These are phyloP conservation scores for Thunnus thynnus DNA, from an alignment of 2,113 vertebrate genomes.

Conservation along the genomic window DNA sequence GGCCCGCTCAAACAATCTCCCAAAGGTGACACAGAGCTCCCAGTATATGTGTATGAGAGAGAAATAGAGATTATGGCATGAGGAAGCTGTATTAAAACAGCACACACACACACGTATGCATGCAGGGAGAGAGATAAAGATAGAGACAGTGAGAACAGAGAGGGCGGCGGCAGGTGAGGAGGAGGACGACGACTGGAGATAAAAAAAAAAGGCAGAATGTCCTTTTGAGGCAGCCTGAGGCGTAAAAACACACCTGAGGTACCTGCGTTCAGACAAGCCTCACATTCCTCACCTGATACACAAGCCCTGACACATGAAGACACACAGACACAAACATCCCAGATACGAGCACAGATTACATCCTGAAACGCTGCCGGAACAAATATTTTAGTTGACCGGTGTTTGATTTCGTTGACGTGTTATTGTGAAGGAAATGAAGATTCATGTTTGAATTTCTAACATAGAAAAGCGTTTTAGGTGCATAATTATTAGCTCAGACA, in stretches of 20 bases:
- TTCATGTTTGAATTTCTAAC: no score
- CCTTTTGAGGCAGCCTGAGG: conserved; percentile 48
- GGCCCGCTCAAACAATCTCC: conserved; percentile 36
- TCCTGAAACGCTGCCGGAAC: no score
- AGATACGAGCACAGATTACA: no score
- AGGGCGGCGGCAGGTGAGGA: conserved; percentile 47
- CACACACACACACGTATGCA: conserved; percentile 8
- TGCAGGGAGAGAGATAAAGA: conserved; percentile 41
- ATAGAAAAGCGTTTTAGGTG: no score
- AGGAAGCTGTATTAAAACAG: conserved; percentile 42
- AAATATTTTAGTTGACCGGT: no score
- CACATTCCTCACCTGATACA: conserved; percentile 63
- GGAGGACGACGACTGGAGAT: conserved; percentile 29
- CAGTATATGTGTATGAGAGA: background rate
- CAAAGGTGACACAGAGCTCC: conserved; percentile 31
- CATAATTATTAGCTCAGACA: no score
- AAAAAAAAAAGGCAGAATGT: conserved; percentile 21
- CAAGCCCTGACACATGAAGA: conserved; percentile 43
- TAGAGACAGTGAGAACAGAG: conserved; percentile 33
- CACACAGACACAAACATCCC: background rate
- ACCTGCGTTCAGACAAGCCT: conserved; percentile 64
- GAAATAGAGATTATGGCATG: background rate
- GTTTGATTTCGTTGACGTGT: no score
- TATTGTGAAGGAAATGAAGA: no score
- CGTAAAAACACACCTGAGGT: conserved; percentile 46